Conservation (phyloP, 2,888 invertebrate genomes). For the Chloromyia formosa region DNA sequence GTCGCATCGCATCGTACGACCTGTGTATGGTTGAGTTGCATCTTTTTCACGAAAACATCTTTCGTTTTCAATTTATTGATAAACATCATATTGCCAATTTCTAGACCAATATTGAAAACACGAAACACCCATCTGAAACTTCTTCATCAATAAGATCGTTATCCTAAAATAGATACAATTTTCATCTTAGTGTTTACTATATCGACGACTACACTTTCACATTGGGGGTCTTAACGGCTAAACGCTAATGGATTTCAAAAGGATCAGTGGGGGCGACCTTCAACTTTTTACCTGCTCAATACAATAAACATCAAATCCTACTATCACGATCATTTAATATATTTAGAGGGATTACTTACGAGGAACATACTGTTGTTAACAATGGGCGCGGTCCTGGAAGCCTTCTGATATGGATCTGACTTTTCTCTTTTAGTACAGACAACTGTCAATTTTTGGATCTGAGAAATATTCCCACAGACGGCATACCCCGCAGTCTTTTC, state of each 20-base stretch:
- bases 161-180: constrained; percentile 32
- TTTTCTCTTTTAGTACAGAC: no score
- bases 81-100: neutral
- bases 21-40: neutral
- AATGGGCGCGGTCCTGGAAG: no score
- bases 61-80: neutral
- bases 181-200: constrained; percentile 18
- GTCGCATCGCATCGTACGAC: no score
- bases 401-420: no score
- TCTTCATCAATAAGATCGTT: constrained; percentile 14
- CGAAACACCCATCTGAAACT: no score
- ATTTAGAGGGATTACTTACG: neutral
- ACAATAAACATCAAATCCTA: no score
- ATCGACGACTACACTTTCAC: neutral
- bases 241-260: constrained; percentile 15
- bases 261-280: neutral
- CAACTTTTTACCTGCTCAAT: no score
- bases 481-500: no score
- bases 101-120: constrained; percentile 17
- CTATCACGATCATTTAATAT: constrained; percentile 28
- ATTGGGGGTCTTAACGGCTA: neutral
- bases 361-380: no score
- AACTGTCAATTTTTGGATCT: no score
- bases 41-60: constrained; percentile 10
- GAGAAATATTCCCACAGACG: no score